A percentile compares a stretch with the other conserved stretches of the same genome.
These are phyloP conservation scores for Oophaga sylvatica DNA, from an alignment of 2,797 vertebrate species.

Conservation along the genomic window DNA sequence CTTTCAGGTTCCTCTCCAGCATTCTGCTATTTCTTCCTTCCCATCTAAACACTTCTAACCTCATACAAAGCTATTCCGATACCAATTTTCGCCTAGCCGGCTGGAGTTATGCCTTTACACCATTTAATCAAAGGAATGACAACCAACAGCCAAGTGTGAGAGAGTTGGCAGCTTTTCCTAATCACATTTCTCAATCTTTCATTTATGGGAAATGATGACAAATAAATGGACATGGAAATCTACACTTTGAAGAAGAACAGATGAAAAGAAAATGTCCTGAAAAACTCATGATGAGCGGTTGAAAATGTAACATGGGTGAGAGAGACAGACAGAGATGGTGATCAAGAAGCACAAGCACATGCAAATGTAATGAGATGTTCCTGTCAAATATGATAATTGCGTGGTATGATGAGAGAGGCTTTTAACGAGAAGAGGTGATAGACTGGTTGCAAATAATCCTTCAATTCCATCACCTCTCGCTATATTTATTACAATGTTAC, in stretches of 20 bases:
- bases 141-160: slow-evolving; percentile 48
- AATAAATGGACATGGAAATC: slow-evolving; percentile 57
- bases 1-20: slow-evolving; percentile 18
- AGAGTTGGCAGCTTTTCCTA: slow-evolving; percentile 56
- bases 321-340: slow-evolving; percentile 41
- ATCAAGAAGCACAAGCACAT: slow-evolving; percentile 63
- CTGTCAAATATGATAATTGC: slow-evolving; percentile 65
- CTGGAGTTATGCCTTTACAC: slow-evolving; percentile 61
- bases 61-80: slow-evolving; percentile 67
- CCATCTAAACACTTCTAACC: slow-evolving; percentile 65
- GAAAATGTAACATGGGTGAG: slow-evolving; percentile 35
- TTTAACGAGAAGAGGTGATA: slow-evolving; percentile 62
- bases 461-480: slow-evolving; percentile 64
- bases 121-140: slow-evolving; percentile 69
- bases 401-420: slow-evolving; percentile 60
- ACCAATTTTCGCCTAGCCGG: slow-evolving; percentile 66
- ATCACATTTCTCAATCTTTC: slow-evolving; percentile 60
- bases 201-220: slow-evolving; percentile 56
- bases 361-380: slow-evolving; percentile 62
- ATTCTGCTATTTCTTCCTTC: slow-evolving; percentile 31
- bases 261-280: slow-evolving; percentile 59
- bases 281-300: slow-evolving; percentile 38
- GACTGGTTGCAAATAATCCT: slow-evolving; percentile 65
- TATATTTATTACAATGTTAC: slow-evolving; percentile 60
- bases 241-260: slow-evolving; percentile 48